These are phyloP conservation scores for Spheniscus humboldti DNA, from an alignment of 2,797 vertebrate species.

Conservation along the genomic window DNA sequence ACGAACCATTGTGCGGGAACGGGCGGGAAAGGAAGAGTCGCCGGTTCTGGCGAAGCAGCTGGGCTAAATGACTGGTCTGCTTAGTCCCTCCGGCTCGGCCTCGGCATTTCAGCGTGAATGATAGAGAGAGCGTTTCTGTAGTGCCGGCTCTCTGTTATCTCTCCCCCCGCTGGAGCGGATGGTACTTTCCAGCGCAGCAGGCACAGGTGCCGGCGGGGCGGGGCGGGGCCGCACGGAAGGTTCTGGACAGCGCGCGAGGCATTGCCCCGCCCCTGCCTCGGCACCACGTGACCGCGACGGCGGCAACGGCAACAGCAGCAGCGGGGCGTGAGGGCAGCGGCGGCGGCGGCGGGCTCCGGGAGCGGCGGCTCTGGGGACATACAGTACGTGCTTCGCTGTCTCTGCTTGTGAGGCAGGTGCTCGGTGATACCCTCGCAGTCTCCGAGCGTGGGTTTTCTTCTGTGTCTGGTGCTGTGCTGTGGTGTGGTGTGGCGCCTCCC, in stretches of 20 bases:
- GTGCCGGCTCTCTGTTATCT: no score
- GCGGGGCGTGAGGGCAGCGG: background rate
- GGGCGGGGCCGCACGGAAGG: background rate
- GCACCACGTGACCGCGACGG: accelerated
- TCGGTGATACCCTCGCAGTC: accelerated
- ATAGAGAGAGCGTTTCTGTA: accelerated
- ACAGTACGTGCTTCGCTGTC: background rate
- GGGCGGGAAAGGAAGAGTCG: accelerated
- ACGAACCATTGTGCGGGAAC: background rate
- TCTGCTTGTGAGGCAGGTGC: background rate
- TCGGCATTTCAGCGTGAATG: background rate
- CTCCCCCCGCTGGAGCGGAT: accelerated
- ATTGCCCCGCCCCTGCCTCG: accelerated
- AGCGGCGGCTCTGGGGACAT: no score
- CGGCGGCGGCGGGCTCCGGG: no score
- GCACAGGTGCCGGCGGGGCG: background rate
- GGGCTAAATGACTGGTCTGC: background rate
- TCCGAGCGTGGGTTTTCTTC: accelerated
- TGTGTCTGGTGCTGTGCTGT: background rate
- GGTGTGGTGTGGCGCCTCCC: background rate
- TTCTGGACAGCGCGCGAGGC: background rate
- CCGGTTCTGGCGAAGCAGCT: background rate
- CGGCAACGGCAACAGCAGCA: accelerated
- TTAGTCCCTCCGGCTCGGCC: no score
- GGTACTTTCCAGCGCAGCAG: background rate